phyloP scores from a whole-genome alignment of 2,113 vertebrate species.

The Catharus bicknelli region DNA sequence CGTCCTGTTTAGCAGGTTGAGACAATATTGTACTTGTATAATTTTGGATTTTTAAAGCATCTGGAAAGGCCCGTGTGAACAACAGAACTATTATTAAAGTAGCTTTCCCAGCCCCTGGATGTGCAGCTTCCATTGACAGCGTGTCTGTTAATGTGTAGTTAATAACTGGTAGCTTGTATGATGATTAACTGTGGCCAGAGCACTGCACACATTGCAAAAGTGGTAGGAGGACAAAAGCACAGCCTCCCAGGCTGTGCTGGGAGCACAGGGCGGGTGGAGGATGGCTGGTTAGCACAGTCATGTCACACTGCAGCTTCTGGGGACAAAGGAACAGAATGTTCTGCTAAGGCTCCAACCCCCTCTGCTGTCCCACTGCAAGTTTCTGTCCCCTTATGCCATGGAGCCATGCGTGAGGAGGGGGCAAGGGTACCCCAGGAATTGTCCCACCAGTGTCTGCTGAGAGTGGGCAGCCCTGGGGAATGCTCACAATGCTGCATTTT shows the following conservation, averaged over 20 bases:
- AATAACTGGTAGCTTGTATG: constrained; percentile 6
- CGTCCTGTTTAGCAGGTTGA: constrained; percentile 15
- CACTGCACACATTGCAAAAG: constrained; percentile 24
- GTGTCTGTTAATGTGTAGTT: neutral
- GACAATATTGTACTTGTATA: neutral
- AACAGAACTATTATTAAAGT: constrained; percentile 20
- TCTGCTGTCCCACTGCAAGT: neutral
- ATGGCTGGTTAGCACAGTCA: neutral
- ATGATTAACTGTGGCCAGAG: constrained; percentile 11
- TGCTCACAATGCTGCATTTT: neutral
- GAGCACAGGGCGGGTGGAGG: neutral
- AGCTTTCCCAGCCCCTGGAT: neutral
- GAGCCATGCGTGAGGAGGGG: neutral
- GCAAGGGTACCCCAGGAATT: neutral
- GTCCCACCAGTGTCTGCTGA: neutral
- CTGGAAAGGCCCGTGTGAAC: neutral
- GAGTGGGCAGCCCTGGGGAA: neutral
- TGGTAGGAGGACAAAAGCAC: neutral
- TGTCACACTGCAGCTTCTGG: neutral
- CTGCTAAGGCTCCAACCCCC: neutral
- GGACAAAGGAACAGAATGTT: neutral
- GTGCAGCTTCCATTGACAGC: neutral
- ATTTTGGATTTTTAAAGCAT: neutral
- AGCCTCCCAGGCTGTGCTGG: neutral
- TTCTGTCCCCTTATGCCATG: neutral